phyloP scores from a whole-genome alignment of 1,140 invertebrate genomes.

The Rhizoglyphus robini region DNA sequence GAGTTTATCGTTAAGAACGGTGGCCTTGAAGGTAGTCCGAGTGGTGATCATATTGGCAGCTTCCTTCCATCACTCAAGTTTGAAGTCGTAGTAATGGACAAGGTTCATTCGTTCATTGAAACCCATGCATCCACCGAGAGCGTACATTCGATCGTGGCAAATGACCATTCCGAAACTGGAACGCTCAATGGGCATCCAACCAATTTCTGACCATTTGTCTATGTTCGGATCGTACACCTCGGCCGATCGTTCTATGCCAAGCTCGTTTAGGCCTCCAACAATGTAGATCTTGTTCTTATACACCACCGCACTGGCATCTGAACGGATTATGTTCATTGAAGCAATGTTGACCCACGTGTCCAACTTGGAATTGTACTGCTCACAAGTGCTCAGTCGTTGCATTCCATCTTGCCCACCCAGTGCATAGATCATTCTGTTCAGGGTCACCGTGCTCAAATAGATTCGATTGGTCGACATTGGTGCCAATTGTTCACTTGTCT shows the following conservation, averaged over 20 bases:
- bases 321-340: conserved; percentile 47
- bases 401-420: conserved; percentile 35
- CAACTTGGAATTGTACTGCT: neutral
- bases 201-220: conserved; percentile 51
- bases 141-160: conserved; percentile 51
- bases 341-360: neutral
- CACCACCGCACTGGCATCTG: conserved; percentile 49
- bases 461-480: conserved; percentile 20
- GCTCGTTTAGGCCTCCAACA: conserved; percentile 40
- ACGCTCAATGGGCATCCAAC: conserved; percentile 56
- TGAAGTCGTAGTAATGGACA: neutral
- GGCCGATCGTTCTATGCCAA: conserved; percentile 34
- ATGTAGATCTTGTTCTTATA: conserved; percentile 51
- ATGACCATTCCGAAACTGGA: conserved; percentile 60
- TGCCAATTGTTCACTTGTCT: neutral
- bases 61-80: neutral
- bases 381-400: conserved; percentile 15
- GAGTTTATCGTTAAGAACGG: neutral
- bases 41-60: neutral
- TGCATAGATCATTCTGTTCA: conserved; percentile 61
- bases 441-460: conserved; percentile 45
- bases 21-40: neutral
- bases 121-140: conserved; percentile 59
- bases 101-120: neutral
- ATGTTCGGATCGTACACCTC: conserved; percentile 35